phyloP scores from a whole-genome alignment of 2,113 vertebrate species.

The Crocuta crocuta region DNA sequence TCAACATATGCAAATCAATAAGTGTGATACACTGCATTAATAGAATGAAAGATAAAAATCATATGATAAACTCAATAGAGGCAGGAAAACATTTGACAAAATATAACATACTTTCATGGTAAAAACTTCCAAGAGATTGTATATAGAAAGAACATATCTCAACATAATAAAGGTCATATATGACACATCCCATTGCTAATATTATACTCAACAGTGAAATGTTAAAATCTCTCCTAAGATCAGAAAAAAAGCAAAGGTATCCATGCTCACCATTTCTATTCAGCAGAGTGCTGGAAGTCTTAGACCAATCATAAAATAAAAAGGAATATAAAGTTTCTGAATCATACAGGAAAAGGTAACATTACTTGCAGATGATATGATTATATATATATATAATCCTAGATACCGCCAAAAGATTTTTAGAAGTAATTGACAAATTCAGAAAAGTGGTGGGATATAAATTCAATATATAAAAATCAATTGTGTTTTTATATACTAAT shows the following conservation, averaged over 20 bases:
- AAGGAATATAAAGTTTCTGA: neutral
- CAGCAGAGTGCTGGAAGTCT: neutral
- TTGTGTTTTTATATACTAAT: too few species aligned
- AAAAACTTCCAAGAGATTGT: neutral
- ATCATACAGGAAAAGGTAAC: neutral
- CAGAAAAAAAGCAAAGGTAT: neutral
- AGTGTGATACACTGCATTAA: neutral
- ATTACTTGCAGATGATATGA: neutral
- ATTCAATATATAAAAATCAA: too few species aligned
- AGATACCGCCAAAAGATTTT: neutral
- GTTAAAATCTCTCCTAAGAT: neutral
- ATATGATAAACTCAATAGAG: neutral
- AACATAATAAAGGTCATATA: neutral
- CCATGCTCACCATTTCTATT: neutral
- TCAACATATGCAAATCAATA: neutral
- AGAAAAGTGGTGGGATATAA: too few species aligned
- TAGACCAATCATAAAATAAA: neutral
- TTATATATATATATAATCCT: neutral
- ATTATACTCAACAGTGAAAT: neutral
- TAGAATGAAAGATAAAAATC: neutral
- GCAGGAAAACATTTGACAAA: neutral
- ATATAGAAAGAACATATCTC: neutral
- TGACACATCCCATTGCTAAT: neutral
- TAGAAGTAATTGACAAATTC: too few species aligned
- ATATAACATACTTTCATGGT: neutral